Percentiles rank a stretch among this genome's conserved stretches.
Conservation (phyloP, 2,797 vertebrate species). For the Malacoraja senta region DNA sequence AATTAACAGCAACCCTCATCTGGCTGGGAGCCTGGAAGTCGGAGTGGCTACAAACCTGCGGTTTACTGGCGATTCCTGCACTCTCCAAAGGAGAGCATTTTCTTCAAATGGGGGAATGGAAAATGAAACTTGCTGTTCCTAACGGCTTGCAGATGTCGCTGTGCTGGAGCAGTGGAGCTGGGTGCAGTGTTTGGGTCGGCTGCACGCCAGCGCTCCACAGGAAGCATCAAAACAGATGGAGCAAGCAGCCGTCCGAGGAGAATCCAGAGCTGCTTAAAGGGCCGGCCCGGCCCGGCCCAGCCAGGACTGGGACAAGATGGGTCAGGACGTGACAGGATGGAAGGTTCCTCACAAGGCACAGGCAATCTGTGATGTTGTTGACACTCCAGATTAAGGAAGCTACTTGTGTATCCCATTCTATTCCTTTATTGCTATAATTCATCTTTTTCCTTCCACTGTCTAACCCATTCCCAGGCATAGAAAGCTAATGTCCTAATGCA, state of each 20-base stretch:
- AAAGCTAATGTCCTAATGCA: too few relatives aligned
- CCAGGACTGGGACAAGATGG: background rate
- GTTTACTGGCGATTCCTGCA: background rate
- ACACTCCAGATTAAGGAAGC: too few relatives aligned
- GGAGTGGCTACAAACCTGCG: background rate
- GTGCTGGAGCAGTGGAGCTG: background rate
- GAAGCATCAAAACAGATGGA: conserved; percentile 24
- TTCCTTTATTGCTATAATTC: background rate
- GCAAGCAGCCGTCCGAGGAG: background rate
- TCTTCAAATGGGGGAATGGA: background rate
- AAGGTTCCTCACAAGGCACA: background rate
- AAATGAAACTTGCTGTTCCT: background rate
- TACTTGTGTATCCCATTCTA: too few relatives aligned
- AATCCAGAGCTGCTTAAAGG: background rate
- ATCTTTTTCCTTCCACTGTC: background rate
- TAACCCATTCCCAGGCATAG: background rate
- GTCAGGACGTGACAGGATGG: background rate
- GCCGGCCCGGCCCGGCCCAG: background rate
- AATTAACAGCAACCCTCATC: background rate
- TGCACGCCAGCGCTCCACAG: background rate
- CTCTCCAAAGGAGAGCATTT: background rate
- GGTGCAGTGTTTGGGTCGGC: background rate
- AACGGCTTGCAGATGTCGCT: conserved; percentile 7
- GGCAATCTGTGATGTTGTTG: background rate
- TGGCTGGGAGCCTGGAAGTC: background rate